phyloP scores from a whole-genome alignment of 2,888 invertebrate genomes.

The Megamerina dolium region DNA sequence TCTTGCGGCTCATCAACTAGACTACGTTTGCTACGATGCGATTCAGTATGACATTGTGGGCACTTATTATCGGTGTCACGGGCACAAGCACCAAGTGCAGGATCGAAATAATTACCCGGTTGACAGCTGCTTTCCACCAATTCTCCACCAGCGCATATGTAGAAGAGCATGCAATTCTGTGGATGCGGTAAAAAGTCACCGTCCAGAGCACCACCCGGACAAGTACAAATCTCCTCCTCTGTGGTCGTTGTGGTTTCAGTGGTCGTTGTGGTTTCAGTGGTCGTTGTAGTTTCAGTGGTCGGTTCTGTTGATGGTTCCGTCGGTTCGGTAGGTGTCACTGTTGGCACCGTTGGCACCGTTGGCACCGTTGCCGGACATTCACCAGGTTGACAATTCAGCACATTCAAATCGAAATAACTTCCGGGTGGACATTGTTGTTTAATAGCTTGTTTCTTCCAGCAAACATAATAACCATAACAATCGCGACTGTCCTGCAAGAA shows the following conservation, averaged over 20 bases:
- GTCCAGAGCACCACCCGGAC: conserved; percentile 21
- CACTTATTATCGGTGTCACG: conserved; percentile 18
- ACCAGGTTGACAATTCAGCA: conserved; percentile 23
- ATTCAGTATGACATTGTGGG: conserved; percentile 6
- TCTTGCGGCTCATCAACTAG: neutral
- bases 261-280: neutral
- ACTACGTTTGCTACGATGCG: conserved; percentile 14
- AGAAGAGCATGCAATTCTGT: conserved; percentile 28
- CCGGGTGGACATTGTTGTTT: conserved; percentile 7
- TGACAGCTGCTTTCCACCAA: conserved; percentile 28
- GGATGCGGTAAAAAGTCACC: conserved; percentile 26
- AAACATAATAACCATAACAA: conserved; percentile 11
- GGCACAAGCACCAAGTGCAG: conserved; percentile 3
- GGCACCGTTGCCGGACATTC: conserved; percentile 25
- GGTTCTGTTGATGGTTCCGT: neutral
- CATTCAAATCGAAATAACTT: conserved; percentile 20
- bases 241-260: conserved; percentile 1
- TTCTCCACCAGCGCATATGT: conserved; percentile 28
- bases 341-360: too few species aligned
- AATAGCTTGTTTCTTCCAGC: neutral
- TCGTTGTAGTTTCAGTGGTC: conserved; percentile 1
- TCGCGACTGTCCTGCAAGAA: conserved; percentile 5
- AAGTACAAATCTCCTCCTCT: conserved; percentile 17
- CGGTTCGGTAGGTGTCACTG: neutral
- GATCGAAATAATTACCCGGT: conserved; percentile 30